phyloP scores from a whole-genome alignment of 2,113 vertebrate species.

The Brachirus orientalis region DNA sequence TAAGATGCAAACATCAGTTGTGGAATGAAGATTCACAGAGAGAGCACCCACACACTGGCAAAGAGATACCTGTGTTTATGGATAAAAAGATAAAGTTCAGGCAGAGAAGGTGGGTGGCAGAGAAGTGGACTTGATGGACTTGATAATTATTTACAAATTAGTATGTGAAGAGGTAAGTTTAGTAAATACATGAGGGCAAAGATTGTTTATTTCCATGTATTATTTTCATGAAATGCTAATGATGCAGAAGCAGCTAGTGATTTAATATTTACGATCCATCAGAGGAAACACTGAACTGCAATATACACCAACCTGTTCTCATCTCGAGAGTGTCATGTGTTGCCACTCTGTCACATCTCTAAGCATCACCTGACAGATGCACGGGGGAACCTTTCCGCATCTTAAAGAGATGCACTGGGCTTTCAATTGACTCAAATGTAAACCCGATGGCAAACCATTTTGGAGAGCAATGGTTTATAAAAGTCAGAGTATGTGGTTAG shows the following conservation, averaged over 20 bases:
- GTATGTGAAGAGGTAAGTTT: conserved; percentile 22
- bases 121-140: conserved; percentile 27
- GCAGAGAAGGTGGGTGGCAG: conserved; percentile 27
- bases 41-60: conserved; percentile 26
- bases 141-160: conserved; percentile 12
- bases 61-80: conserved; percentile 38
- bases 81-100: conserved; percentile 27
- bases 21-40: too few species aligned
- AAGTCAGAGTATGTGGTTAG: too few species aligned
- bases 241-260: conserved; percentile 23
- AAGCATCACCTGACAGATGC: too few species aligned
- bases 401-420: too few species aligned
- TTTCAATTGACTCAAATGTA: too few species aligned
- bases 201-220: too few species aligned
- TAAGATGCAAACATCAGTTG: too few species aligned
- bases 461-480: too few species aligned
- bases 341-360: too few species aligned
- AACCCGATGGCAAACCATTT: too few species aligned
- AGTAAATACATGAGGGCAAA: background rate
- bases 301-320: background rate
- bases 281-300: conserved; percentile 1
- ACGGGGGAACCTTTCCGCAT: too few species aligned
- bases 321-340: too few species aligned
- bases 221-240: background rate
- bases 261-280: conserved; percentile 27